A percentile compares a stretch with the other conserved stretches of the same genome.
Conservation (phyloP, 2,888 invertebrate species). For the Caenorhabditis sp. region DNA sequence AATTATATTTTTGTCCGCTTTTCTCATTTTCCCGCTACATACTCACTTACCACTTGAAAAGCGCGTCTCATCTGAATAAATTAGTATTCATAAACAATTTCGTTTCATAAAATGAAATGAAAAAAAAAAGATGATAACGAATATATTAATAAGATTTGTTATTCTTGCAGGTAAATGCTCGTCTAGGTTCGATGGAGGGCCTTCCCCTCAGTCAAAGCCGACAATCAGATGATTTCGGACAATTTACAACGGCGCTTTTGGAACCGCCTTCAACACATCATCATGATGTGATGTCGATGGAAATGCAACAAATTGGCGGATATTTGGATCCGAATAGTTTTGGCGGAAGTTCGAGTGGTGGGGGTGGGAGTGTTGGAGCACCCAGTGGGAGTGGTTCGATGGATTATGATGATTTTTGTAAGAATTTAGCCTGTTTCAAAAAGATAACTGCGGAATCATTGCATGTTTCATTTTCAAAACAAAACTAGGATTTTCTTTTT, state of each 20-base stretch:
- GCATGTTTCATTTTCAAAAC: no score
- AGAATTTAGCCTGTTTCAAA: no score
- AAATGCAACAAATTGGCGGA: slow-evolving; percentile 31
- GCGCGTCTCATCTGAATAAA: not conserved
- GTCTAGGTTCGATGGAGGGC: slow-evolving; percentile 35
- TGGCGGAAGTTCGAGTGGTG: slow-evolving; percentile 10
- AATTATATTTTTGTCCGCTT: not conserved
- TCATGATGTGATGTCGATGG: slow-evolving; percentile 37
- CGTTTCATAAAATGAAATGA: not conserved
- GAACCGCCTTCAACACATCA: slow-evolving; percentile 16
- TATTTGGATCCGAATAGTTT: slow-evolving; percentile 37
- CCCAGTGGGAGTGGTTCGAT: not conserved
- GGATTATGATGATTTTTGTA: slow-evolving; percentile 15
- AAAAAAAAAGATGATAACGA: not conserved
- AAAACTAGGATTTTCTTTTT: no score
- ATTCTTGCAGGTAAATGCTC: slow-evolving; percentile 33
- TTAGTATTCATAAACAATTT: slow-evolving; percentile 1
- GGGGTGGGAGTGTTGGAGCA: not conserved
- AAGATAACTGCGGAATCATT: no score
- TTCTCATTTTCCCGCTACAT: not conserved
- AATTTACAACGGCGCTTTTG: slow-evolving; percentile 16
- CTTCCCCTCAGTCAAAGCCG: slow-evolving; percentile 4
- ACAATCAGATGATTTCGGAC: slow-evolving; percentile 3
- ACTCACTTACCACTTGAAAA: not conserved
- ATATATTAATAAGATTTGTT: not conserved